phyloP scores from a whole-genome alignment of 2,888 invertebrate genomes.

The Lithophane semibrunnea region DNA sequence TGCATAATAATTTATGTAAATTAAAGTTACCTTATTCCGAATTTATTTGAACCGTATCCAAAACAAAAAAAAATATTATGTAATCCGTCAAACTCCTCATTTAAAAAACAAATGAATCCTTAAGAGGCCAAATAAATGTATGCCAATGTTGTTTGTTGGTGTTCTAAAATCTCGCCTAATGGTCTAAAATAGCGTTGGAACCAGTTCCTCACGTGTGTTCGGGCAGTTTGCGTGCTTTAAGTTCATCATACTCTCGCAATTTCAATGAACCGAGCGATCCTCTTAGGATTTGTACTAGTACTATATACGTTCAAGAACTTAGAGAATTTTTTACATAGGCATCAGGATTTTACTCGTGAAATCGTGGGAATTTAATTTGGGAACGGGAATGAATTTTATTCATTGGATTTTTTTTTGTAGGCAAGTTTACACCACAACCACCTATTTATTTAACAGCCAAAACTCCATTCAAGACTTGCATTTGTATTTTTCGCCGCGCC shows the following conservation, averaged over 20 bases:
- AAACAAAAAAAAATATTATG: neutral
- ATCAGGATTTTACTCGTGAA: neutral
- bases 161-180: conserved; percentile 59
- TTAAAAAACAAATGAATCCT: conserved; percentile 1
- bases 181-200: conserved; percentile 75
- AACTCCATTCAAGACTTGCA: neutral
- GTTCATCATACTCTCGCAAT: conserved; percentile 82
- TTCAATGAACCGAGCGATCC: conserved; percentile 79
- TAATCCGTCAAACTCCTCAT: neutral
- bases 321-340: neutral
- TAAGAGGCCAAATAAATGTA: conserved; percentile 31
- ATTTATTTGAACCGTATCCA: neutral
- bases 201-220: conserved; percentile 78
- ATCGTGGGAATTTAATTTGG: neutral
- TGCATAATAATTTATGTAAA: neutral
- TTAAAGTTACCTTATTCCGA: neutral
- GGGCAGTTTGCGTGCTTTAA: conserved; percentile 76
- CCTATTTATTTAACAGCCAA: neutral
- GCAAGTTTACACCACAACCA: neutral
- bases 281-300: conserved; percentile 28
- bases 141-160: conserved; percentile 49
- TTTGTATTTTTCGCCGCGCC: neutral
- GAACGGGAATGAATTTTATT: neutral
- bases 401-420: neutral
- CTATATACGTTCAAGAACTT: conserved; percentile 5